Conservation (phyloP, 2,113 vertebrate genomes). For the Elephantulus edwardii region DNA sequence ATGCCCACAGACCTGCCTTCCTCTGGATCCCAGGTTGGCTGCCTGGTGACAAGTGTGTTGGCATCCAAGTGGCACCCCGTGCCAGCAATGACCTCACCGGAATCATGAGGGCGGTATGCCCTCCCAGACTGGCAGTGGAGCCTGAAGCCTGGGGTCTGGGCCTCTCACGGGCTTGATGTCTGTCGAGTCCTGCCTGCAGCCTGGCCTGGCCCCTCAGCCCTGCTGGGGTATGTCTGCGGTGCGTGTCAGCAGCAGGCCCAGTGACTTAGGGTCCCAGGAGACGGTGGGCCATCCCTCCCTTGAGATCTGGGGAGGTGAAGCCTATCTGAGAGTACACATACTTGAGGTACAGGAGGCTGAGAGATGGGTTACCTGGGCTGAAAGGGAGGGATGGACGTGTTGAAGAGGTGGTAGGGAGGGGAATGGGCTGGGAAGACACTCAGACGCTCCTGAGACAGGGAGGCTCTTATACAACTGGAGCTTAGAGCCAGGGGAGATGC, state of each 20-base stretch:
- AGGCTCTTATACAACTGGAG: background rate
- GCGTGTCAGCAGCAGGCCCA: background rate
- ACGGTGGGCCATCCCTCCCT: background rate
- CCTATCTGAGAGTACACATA: background rate
- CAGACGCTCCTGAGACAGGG: background rate
- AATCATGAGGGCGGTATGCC: slow-evolving; percentile 42
- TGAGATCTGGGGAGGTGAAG: background rate
- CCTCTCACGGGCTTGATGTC: background rate
- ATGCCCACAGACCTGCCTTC: background rate
- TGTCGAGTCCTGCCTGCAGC: background rate
- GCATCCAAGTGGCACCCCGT: background rate
- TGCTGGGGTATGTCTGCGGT: accelerated
- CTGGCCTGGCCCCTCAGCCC: background rate
- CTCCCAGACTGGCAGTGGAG: background rate
- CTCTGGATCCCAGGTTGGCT: background rate
- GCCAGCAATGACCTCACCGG: slow-evolving; percentile 63
- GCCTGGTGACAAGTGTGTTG: slow-evolving; percentile 22
- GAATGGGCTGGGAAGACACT: background rate
- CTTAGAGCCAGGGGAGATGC: background rate
- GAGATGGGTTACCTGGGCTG: background rate
- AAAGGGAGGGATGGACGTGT: background rate
- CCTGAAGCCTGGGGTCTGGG: background rate
- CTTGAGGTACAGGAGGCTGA: background rate
- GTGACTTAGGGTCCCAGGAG: background rate
- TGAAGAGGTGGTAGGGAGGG: background rate